Percentiles rank a stretch among this genome's conserved stretches.
Conservation (phyloP, 2,797 vertebrate species). For the Sciaenops ocellatus region DNA sequence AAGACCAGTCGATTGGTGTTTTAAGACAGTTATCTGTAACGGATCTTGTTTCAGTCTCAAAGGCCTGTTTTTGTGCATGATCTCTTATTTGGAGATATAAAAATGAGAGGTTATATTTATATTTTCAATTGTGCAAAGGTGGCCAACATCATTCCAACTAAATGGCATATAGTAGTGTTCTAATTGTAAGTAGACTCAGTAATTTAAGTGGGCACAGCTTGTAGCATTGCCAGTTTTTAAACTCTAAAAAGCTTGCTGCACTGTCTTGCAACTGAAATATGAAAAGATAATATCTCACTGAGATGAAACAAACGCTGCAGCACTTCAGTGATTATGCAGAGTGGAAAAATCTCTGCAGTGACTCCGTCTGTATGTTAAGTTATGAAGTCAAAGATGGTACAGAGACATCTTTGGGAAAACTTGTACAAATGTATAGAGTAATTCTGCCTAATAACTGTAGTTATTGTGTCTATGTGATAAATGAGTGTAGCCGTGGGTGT, state of each 20-base stretch:
- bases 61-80: neutral
- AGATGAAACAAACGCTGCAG: slow-evolving; percentile 1
- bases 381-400: neutral
- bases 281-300: neutral
- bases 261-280: neutral
- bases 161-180: neutral
- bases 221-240: neutral
- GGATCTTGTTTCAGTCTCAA: neutral
- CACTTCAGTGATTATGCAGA: neutral
- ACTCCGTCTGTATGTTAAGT: neutral
- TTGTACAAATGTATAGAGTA: neutral
- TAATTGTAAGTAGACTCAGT: neutral
- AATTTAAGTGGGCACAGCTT: neutral
- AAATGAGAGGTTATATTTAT: neutral
- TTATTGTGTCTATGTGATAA: slow-evolving; percentile 22
- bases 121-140: neutral
- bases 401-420: neutral
- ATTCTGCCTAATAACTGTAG: neutral
- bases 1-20: neutral
- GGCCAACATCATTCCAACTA: neutral
- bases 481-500: slow-evolving; percentile 17
- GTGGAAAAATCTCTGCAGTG: neutral
- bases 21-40: neutral
- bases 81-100: neutral
- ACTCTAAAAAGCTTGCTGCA: neutral